A percentile compares a stretch with the other conserved stretches of the same genome.
Evolutionary conservation across 2,113 vertebrate species (phyloP).

Genomic region (Gulo gulo): DNA sequence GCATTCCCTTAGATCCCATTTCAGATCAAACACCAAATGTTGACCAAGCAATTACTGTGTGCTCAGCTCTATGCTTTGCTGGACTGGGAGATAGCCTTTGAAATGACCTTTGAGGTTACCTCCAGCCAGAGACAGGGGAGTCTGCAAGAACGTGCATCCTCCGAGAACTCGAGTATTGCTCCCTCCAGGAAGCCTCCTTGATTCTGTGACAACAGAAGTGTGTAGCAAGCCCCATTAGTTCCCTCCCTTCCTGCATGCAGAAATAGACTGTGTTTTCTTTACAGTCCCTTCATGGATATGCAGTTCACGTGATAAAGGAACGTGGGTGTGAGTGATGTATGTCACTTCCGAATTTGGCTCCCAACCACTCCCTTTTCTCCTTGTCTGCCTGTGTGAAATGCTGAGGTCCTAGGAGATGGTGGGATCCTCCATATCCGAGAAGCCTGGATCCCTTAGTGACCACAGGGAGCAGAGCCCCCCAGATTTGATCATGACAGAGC

Average conservation of each 20-base stretch:
- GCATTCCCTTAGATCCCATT: conserved; percentile 5
- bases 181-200: neutral
- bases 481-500: neutral
- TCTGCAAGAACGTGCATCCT: neutral
- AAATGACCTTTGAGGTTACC: neutral
- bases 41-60: conserved; percentile 13
- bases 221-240: neutral
- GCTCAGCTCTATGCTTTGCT: conserved; percentile 29
- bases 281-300: neutral
- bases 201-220: neutral
- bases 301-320: neutral
- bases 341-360: neutral
- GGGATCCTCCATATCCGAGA: neutral
- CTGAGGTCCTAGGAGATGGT: neutral
- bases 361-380: neutral
- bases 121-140: neutral
- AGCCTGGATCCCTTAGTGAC: neutral
- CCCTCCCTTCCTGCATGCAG: neutral
- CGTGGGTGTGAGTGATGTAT: neutral
- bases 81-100: neutral
- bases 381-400: neutral
- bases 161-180: neutral
- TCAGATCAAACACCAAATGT: conserved; percentile 21
- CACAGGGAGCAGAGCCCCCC: neutral
- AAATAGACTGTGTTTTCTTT: neutral